Evolutionary conservation across 2,113 vertebrate genomes (phyloP), one percentile per base, ranked within the genome.

Genomic region (Herpetotheres cachinnans): DNA sequence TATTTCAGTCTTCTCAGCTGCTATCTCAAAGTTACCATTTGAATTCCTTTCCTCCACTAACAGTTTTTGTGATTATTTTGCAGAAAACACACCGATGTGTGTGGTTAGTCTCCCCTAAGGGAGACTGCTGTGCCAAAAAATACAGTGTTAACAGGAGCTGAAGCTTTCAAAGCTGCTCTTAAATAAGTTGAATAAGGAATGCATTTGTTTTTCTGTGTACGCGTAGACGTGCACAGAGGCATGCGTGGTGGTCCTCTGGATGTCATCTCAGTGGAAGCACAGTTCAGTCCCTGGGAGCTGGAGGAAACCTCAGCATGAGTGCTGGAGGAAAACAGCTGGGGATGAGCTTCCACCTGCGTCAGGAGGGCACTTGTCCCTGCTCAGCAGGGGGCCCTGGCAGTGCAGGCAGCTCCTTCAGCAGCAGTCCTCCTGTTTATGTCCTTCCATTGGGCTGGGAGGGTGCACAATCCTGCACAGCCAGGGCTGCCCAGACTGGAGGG

Each of bases 221-320:
- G 6, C 1, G 0, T 10, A 12, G 24, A 6, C 1, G 7, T 16
- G 19, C 26, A 4, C 9, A 26, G 10, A 19, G 8, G 19, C 3
- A 4, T 1, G 4, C 3, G 7, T 16, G 22, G 14, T 34, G 15
- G 7, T 72, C 12, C 38, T 49, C 62, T 13, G 27, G 18, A 3
- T 12, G 13, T 29, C 0, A 0, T 6, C 14, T 40, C 18, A 3
- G 54, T 8, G 47, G 36, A 56, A 66, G 42, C 46, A 16, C 11
- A 86, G 44, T 18, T 65, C 61, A 32, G 18, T 9, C 15, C 19
- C 29, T 17, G 21, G 24, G 24, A 34, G 13, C 13, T 29, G n/a
- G 47, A 30, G 56, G 30, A 52, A 82, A 61, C 19, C 36, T 50
- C 65, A 67, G 10, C 16, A 16, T 3, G 5, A 15, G 16, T 18